Base-by-base conservation (phyloP, 2,888 invertebrate species). In the Eupithecia exiguata region DNA sequence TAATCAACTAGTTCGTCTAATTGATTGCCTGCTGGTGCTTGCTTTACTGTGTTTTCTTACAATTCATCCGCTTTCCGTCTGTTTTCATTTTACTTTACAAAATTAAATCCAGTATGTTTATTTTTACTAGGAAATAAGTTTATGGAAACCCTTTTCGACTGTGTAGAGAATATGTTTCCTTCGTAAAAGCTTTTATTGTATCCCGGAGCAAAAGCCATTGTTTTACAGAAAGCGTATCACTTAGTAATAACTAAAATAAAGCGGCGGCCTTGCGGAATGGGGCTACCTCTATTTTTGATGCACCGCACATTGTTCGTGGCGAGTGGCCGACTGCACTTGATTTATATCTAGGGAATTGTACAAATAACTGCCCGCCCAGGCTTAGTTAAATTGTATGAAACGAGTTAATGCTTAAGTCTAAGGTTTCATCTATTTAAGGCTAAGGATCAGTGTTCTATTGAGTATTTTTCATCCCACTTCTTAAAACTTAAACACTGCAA, bases 261-360 rank as follows among this genome's bases (percentile, higher is more conserved):
- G 81, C 76, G 86, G 87, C 86, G 86, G 87, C 86, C 84, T 87
- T 85, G 84, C 76, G 79, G 78, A 86, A 82, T 83, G 84, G 83
- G 84, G 86, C 82, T 85, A 83, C 81, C 82, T 79, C 68, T 89
- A 89, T 89, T 89, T 89, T 86, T 80, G 88, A 82, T 87, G 87
- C 86, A 84, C 80, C 78, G 70, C 78, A 71, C 71, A 80, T 82
- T 84, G 81, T 85, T 82, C 77, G 75, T 35, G 68, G 66, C 46
- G 72, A 68, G 63, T 77, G 72, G 70, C 69, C 58, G 72, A 58
- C 65, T 76, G 75, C 76, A 76, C 71, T 67, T 35, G 71, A 72
- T 43, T 40, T 65, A 68, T 38, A 70, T 40, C 40, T 53, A 43
- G 21, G 38, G 14, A 70, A 63, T 70, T 58, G 67, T 68, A 35